These are phyloP conservation scores for Bedellia somnulentella DNA, from an alignment of 2,888 invertebrate species.

Conservation along the genomic window DNA sequence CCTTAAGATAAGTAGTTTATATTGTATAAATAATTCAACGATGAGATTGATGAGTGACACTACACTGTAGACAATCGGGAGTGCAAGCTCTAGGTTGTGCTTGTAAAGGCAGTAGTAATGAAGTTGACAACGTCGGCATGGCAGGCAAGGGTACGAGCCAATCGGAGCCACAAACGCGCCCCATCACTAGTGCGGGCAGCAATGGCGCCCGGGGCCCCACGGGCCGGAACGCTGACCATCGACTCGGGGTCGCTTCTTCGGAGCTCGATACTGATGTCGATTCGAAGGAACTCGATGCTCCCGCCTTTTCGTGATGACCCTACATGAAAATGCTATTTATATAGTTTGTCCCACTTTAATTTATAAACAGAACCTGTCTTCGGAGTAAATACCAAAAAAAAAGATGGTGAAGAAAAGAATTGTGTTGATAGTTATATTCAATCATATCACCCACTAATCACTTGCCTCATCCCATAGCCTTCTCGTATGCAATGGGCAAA, in stretches of 20 bases:
- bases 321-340: conserved; percentile 13
- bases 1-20: no score
- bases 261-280: conserved; percentile 35
- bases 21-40: no score
- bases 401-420: no score
- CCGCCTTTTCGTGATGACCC: conserved; percentile 30
- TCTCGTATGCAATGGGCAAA: no score
- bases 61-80: conserved; percentile 51
- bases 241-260: conserved; percentile 30
- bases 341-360: neutral
- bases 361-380: no score
- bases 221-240: conserved; percentile 53
- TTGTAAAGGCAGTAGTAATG: conserved; percentile 35
- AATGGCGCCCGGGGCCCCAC: conserved; percentile 49
- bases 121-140: conserved; percentile 36
- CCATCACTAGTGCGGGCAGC: conserved; percentile 47
- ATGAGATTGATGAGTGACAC: conserved; percentile 34
- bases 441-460: no score
- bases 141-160: conserved; percentile 51
- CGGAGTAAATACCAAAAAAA: no score
- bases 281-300: conserved; percentile 25
- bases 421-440: no score
- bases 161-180: conserved; percentile 52
- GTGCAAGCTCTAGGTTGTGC: conserved; percentile 32
- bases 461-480: no score